Percentiles rank a stretch among this genome's conserved stretches.
Conservation (phyloP, 2,888 invertebrate species). For the Tipula vernalis region DNA sequence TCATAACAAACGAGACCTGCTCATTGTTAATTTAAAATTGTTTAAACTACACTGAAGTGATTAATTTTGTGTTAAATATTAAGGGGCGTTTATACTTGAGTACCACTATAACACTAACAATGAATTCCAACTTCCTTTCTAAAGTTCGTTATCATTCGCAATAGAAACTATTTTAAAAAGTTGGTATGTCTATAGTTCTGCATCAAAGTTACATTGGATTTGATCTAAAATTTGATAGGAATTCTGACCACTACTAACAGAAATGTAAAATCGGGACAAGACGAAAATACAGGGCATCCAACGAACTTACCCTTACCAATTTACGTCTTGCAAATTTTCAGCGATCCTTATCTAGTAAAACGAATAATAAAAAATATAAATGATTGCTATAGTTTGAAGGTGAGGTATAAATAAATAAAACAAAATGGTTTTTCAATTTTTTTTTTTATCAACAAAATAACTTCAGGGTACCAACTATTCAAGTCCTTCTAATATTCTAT, state of each 20-base stretch:
- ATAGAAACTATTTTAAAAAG: no score
- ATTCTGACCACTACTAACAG: neutral
- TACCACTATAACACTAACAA: no score
- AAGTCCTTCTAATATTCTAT: neutral
- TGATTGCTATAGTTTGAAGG: neutral
- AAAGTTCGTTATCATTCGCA: no score
- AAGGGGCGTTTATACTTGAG: no score
- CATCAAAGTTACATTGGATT: neutral
- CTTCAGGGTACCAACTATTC: neutral
- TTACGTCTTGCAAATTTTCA: neutral
- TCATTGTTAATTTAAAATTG: no score
- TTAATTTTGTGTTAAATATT: no score
- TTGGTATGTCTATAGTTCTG: neutral
- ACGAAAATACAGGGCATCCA: neutral
- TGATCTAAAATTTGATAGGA: no score
- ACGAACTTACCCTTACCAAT: neutral
- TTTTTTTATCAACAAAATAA: neutral
- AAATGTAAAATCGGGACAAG: neutral
- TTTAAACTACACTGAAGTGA: no score
- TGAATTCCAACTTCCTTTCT: no score
- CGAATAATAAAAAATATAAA: neutral
- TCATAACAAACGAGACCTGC: no score
- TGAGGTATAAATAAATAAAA: neutral
- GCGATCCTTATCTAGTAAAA: neutral
- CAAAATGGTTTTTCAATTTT: neutral